phyloP scores from a whole-genome alignment of 2,888 invertebrate species.

The Tachina grossa region DNA sequence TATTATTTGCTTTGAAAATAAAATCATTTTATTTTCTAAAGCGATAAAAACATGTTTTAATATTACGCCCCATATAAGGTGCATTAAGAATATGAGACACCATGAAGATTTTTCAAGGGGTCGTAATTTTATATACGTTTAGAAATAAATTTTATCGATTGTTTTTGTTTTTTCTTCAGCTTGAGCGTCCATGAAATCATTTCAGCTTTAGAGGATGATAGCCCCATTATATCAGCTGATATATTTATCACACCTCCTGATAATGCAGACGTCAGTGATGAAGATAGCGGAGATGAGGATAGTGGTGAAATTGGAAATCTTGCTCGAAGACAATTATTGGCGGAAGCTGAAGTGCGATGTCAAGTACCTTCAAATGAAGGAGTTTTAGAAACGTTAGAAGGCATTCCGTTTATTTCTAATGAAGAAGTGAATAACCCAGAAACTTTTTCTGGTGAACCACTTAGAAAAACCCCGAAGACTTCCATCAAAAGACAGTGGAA shows the following conservation, averaged over 20 bases:
- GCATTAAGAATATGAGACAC: slow-evolving; percentile 20
- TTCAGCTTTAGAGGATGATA: slow-evolving; percentile 4
- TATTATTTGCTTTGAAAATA: not conserved
- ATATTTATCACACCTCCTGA: slow-evolving; percentile 18
- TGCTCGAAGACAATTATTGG: slow-evolving; percentile 15
- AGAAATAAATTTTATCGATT: slow-evolving; percentile 6
- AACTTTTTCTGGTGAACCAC: not conserved
- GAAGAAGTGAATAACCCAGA: not conserved
- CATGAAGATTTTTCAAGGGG: slow-evolving; percentile 7
- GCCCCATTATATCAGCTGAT: slow-evolving; percentile 5
- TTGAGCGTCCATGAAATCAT: slow-evolving; percentile 12
- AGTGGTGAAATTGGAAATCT: slow-evolving; percentile 4
- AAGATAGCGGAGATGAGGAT: slow-evolving; percentile 6
- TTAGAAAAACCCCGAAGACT: not conserved
- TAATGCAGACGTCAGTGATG: not conserved
- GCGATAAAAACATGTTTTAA: not conserved
- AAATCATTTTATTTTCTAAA: not conserved
- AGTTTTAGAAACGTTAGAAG: slow-evolving; percentile 7
- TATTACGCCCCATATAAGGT: not conserved
- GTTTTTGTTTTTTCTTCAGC: not conserved
- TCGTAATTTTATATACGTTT: not conserved
- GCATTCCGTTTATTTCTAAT: not conserved
- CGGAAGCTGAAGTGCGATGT: slow-evolving; percentile 26
- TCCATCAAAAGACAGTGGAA: slow-evolving; percentile 1
- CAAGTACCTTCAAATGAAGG: slow-evolving; percentile 16